Percentiles rank a stretch among this genome's conserved stretches.
phyloP scores from a whole-genome alignment of 2,113 vertebrate genomes.

The Nestor notabilis region DNA sequence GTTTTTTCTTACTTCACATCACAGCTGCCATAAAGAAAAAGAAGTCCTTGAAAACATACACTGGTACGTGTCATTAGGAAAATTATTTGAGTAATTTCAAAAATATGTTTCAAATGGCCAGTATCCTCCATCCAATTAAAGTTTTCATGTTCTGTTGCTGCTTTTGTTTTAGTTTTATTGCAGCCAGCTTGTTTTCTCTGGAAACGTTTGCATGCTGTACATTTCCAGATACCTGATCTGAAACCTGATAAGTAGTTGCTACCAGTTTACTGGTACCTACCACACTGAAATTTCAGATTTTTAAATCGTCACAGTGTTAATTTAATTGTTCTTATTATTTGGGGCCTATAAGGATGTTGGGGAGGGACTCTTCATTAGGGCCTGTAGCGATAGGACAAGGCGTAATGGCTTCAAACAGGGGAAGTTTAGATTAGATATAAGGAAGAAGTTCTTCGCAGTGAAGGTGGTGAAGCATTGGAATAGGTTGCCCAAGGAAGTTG shows the following conservation, averaged over 20 bases:
- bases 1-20: slow-evolving; percentile 7
- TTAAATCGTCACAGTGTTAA: background rate
- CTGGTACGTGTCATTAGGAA: background rate
- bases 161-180: slow-evolving; percentile 4
- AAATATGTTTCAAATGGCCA: background rate
- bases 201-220: background rate
- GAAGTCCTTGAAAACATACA: background rate
- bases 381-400: too few species aligned
- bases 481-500: too few species aligned
- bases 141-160: background rate
- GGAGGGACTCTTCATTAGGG: too few species aligned
- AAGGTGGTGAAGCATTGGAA: too few species aligned
- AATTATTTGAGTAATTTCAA: background rate
- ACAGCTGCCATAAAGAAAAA: background rate
- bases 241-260: background rate
- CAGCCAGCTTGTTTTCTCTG: background rate
- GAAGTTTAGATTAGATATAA: too few species aligned
- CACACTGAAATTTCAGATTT: background rate
- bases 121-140: background rate
- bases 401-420: too few species aligned
- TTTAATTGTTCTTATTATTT: background rate
- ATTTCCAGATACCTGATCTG: background rate
- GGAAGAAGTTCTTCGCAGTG: too few species aligned
- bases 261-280: background rate
- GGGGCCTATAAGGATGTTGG: too few species aligned